Percentiles rank a stretch among this genome's conserved stretches.
Conservation (phyloP, 2,888 invertebrate genomes). For the Leptopilina drosophilae region DNA sequence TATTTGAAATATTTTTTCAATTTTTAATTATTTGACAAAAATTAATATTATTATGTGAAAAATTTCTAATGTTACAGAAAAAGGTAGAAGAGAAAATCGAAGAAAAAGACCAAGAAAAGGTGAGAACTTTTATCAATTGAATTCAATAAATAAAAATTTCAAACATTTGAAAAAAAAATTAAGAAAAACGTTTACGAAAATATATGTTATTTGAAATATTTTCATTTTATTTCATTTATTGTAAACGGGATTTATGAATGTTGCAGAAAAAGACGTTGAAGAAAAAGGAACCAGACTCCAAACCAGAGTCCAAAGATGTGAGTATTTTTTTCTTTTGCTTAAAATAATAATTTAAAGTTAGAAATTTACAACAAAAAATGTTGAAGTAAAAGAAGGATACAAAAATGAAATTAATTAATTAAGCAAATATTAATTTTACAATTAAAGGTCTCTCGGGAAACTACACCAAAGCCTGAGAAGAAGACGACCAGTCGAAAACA, state of each 20-base stretch:
- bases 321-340: not conserved
- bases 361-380: not conserved
- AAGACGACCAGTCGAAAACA: slow-evolving; percentile 67
- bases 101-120: slow-evolving; percentile 78
- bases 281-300: slow-evolving; percentile 67
- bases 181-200: not conserved
- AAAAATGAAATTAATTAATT: not conserved
- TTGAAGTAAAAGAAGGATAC: too few species aligned
- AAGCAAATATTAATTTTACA: not conserved
- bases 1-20: too few species aligned
- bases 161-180: too few species aligned
- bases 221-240: not conserved
- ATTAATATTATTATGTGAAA: slow-evolving; percentile 32
- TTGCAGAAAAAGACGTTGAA: slow-evolving; percentile 65
- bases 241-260: not conserved
- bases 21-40: not conserved
- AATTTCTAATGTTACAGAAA: slow-evolving; percentile 61
- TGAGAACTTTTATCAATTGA: slow-evolving; percentile 48
- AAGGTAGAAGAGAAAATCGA: slow-evolving; percentile 77
- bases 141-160: not conserved
- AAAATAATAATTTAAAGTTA: not conserved
- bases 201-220: not conserved
- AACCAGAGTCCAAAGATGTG: slow-evolving; percentile 66
- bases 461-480: slow-evolving; percentile 68
- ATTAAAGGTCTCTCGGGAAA: slow-evolving; percentile 59